Percentiles rank a stretch among this genome's conserved stretches.
phyloP scores from a whole-genome alignment of 2,797 vertebrate species.

The Notoglanidium macrostoma region DNA sequence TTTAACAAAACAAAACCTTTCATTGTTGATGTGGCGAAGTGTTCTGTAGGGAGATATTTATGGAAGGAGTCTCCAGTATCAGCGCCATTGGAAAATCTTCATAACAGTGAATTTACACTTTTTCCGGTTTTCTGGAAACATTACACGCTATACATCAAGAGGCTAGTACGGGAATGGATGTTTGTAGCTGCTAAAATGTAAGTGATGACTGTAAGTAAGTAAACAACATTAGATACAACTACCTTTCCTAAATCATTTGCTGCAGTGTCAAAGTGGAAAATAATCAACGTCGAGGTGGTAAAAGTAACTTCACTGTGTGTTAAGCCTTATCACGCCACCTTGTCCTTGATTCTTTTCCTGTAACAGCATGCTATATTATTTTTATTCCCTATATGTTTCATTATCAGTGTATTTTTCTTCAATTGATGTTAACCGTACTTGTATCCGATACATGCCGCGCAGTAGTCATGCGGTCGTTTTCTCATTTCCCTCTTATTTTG shows the following conservation, averaged over 20 bases:
- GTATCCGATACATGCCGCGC: neutral
- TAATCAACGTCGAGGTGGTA: neutral
- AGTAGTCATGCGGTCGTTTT: neutral
- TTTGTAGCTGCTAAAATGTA: neutral
- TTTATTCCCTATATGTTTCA: neutral
- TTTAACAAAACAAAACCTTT: neutral
- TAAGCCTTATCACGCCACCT: neutral
- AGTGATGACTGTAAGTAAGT: neutral
- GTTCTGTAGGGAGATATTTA: neutral
- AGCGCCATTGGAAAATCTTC: no score
- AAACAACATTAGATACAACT: no score
- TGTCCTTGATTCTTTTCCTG: neutral
- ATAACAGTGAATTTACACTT: neutral
- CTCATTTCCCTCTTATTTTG: neutral
- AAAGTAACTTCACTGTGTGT: neutral
- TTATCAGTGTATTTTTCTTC: neutral
- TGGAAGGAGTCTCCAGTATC: neutral
- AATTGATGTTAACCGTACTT: neutral
- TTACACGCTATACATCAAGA: neutral
- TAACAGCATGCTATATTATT: neutral
- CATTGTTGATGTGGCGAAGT: neutral
- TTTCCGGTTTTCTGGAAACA: neutral
- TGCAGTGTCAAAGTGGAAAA: no score
- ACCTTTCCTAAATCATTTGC: no score
- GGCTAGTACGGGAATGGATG: neutral